Evolutionary conservation across 1,140 invertebrate genomes (phyloP).

Genomic region (Drosophila ambigua): DNA sequence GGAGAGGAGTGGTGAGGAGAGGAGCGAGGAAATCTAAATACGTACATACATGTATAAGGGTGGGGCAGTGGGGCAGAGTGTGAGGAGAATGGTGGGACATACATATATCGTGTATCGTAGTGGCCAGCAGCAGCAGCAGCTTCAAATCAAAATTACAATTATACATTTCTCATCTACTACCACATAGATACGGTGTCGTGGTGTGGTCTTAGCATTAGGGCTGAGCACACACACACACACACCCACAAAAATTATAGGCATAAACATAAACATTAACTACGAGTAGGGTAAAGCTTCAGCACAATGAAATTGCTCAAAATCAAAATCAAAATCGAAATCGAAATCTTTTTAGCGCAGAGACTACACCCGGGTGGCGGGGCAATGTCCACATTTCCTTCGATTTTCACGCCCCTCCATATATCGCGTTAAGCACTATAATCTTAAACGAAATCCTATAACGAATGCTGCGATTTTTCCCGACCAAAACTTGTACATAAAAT

Average conservation of each 20-base stretch:
- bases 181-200: slow-evolving; percentile 35
- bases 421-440: not conserved
- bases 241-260: slow-evolving; percentile 2
- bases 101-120: slow-evolving; percentile 24
- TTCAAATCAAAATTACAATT: slow-evolving; percentile 61
- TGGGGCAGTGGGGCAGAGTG: slow-evolving; percentile 7
- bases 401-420: not conserved
- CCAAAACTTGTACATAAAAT: slow-evolving; percentile 43
- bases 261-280: not conserved
- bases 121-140: slow-evolving; percentile 43
- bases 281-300: slow-evolving; percentile 56
- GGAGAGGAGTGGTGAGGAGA: not conserved
- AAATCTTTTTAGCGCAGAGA: slow-evolving; percentile 40
- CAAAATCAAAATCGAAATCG: slow-evolving; percentile 33
- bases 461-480: slow-evolving; percentile 30
- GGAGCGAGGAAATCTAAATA: slow-evolving; percentile 60
- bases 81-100: not conserved
- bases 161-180: slow-evolving; percentile 48
- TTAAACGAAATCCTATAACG: slow-evolving; percentile 24
- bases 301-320: slow-evolving; percentile 77
- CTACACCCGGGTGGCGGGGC: slow-evolving; percentile 7
- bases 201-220: slow-evolving; percentile 44
- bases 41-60: slow-evolving; percentile 65
- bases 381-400: slow-evolving; percentile 22
- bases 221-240: slow-evolving; percentile 9